Evolutionary conservation across 2,888 invertebrate species (phyloP).

Genomic region (Charanyca ferruginea): DNA sequence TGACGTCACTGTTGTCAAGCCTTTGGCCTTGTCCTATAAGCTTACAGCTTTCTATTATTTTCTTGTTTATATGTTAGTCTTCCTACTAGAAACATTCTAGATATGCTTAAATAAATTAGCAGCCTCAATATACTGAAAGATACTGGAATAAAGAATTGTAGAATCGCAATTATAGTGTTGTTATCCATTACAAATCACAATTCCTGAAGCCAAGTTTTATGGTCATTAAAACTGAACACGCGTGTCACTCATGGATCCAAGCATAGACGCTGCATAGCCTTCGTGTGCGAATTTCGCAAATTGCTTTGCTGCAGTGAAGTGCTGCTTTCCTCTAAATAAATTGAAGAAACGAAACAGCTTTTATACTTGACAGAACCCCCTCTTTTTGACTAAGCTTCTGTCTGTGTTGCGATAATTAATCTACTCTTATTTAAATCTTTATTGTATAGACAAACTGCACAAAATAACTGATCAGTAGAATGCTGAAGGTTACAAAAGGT

Average conservation of each 20-base stretch:
- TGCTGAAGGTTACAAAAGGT: not conserved
- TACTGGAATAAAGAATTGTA: not conserved
- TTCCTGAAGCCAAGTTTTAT: constrained; percentile 55
- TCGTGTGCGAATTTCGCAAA: constrained; percentile 23
- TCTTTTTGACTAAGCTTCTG: too few relatives aligned
- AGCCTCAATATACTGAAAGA: not conserved
- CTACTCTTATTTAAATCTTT: too few relatives aligned
- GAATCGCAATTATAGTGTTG: constrained; percentile 45
- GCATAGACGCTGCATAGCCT: constrained; percentile 33
- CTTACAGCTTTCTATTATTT: constrained; percentile 23
- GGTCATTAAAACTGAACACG: constrained; percentile 54
- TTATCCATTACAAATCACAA: constrained; percentile 67
- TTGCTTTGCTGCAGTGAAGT: constrained; percentile 10
- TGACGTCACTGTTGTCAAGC: constrained; percentile 54
- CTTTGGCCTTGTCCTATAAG: constrained; percentile 31
- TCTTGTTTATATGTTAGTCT: constrained; percentile 31
- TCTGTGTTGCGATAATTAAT: too few relatives aligned
- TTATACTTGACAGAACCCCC: not conserved
- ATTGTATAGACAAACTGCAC: not conserved
- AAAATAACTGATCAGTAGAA: not conserved
- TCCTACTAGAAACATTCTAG: constrained; percentile 2
- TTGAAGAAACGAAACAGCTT: constrained; percentile 10
- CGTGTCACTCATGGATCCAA: constrained; percentile 58
- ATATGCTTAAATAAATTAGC: not conserved
- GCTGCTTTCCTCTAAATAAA: constrained; percentile 8